A percentile compares a stretch with the other conserved stretches of the same genome.
Conservation (phyloP, 2,113 vertebrate species). For the Amphiprion percula region DNA sequence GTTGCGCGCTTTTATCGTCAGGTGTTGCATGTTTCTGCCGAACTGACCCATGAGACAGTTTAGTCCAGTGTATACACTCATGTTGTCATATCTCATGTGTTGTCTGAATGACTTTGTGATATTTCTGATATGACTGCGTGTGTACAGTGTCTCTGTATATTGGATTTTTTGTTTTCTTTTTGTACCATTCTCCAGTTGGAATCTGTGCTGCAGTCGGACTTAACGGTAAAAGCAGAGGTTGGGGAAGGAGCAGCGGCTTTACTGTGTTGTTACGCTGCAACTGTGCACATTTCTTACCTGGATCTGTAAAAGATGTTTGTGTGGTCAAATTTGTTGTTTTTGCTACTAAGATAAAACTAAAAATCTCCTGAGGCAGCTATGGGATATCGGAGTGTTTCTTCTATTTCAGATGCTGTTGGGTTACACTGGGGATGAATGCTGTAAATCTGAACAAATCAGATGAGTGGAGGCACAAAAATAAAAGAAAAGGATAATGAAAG, state of each 20-base stretch:
- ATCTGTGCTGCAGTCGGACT: slow-evolving; percentile 7
- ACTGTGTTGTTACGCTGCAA: slow-evolving; percentile 17
- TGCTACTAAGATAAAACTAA: slow-evolving; percentile 60
- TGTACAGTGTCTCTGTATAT: slow-evolving; percentile 61
- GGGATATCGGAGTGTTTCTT: slow-evolving; percentile 25
- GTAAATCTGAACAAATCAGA: too few species aligned
- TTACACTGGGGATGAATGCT: too few species aligned
- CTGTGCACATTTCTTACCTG: slow-evolving; percentile 47
- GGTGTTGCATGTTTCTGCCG: slow-evolving; percentile 44
- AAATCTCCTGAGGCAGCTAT: slow-evolving; percentile 22
- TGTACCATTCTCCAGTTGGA: slow-evolving; percentile 45
- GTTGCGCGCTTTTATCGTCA: too few species aligned
- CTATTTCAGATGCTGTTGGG: background rate
- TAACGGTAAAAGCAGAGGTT: slow-evolving; percentile 22
- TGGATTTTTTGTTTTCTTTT: slow-evolving; percentile 43
- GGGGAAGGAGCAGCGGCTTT: slow-evolving; percentile 17
- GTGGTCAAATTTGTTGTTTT: slow-evolving; percentile 74
- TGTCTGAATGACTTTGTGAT: slow-evolving; percentile 14
- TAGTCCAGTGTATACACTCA: background rate
- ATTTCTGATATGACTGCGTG: slow-evolving; percentile 40
- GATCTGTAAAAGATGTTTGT: slow-evolving; percentile 67
- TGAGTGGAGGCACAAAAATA: too few species aligned
- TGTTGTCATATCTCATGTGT: slow-evolving; percentile 39
- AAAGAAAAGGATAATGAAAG: too few species aligned
- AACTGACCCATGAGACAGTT: slow-evolving; percentile 7